Evolutionary conservation across 2,797 vertebrate genomes (phyloP).

Genomic region (Microctenopoma lineatum): DNA sequence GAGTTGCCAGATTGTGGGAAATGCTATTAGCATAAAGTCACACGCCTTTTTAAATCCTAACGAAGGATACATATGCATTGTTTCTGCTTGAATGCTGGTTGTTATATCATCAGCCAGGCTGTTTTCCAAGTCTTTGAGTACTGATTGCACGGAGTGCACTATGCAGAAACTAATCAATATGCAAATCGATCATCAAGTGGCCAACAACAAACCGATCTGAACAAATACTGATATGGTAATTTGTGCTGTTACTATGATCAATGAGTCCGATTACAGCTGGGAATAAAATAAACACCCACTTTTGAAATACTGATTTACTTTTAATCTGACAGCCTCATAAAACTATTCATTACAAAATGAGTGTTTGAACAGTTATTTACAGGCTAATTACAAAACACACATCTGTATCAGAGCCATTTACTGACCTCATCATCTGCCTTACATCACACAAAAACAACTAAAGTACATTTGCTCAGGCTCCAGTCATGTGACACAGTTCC

Average conservation of each 20-base stretch:
- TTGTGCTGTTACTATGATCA: slow-evolving; percentile 37
- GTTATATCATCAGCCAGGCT: background rate
- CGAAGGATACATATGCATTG: background rate
- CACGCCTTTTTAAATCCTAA: too few relatives aligned
- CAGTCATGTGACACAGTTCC: too few relatives aligned
- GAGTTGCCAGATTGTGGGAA: background rate
- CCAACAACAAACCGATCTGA: slow-evolving; percentile 24
- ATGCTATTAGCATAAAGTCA: too few relatives aligned
- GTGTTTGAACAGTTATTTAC: slow-evolving; percentile 4
- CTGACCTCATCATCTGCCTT: slow-evolving; percentile 12
- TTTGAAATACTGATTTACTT: slow-evolving; percentile 13
- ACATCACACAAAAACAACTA: background rate
- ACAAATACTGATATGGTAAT: slow-evolving; percentile 51
- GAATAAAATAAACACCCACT: background rate
- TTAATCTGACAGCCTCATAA: background rate
- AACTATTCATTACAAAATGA: slow-evolving; percentile 4
- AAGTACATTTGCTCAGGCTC: background rate
- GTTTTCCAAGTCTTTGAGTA: slow-evolving; percentile 20
- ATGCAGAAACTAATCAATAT: slow-evolving; percentile 45
- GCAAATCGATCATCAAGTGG: slow-evolving; percentile 40
- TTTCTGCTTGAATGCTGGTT: background rate
- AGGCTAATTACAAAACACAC: slow-evolving; percentile 3
- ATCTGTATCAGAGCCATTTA: slow-evolving; percentile 17
- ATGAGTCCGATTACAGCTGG: slow-evolving; percentile 19
- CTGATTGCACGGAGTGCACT: slow-evolving; percentile 15